These are phyloP conservation scores for Paedocypris sp. DNA, from an alignment of 2,113 vertebrate genomes.

Conservation along the genomic window DNA sequence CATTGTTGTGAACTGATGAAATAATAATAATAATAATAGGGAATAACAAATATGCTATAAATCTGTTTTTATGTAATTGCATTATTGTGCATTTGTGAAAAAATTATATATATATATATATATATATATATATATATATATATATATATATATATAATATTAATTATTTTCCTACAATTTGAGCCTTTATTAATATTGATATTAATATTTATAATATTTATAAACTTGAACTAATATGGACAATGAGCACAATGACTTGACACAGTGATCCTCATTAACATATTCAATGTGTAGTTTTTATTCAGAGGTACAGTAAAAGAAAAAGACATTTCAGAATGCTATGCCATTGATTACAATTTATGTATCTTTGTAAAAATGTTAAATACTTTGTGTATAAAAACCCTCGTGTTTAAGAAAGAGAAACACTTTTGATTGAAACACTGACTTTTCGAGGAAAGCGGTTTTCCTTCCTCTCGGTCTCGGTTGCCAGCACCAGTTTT, in stretches of 20 bases:
- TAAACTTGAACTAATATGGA: neutral
- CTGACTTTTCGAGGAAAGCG: slow-evolving; percentile 31
- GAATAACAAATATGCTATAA: too few species aligned
- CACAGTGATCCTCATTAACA: neutral
- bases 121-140: neutral
- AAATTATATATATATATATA: neutral
- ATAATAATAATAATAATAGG: too few species aligned
- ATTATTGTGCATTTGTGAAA: neutral
- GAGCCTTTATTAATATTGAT: too few species aligned
- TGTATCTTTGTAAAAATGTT: slow-evolving; percentile 33
- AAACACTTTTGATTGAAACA: slow-evolving; percentile 41
- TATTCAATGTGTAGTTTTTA: slow-evolving; percentile 19
- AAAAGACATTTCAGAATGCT: slow-evolving; percentile 25
- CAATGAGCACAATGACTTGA: neutral
- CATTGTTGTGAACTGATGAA: too few species aligned
- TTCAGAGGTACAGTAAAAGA: slow-evolving; percentile 19
- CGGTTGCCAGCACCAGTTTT: slow-evolving; percentile 40
- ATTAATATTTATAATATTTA: too few species aligned
- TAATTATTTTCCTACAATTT: neutral
- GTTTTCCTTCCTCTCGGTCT: too few species aligned
- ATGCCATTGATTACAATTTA: slow-evolving; percentile 17
- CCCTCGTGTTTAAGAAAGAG: slow-evolving; percentile 22
- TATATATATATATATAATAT: neutral
- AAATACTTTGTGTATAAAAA: slow-evolving; percentile 42
- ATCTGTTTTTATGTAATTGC: neutral